Base-by-base conservation (phyloP, 2,888 invertebrate genomes). In the Nineta flava region DNA sequence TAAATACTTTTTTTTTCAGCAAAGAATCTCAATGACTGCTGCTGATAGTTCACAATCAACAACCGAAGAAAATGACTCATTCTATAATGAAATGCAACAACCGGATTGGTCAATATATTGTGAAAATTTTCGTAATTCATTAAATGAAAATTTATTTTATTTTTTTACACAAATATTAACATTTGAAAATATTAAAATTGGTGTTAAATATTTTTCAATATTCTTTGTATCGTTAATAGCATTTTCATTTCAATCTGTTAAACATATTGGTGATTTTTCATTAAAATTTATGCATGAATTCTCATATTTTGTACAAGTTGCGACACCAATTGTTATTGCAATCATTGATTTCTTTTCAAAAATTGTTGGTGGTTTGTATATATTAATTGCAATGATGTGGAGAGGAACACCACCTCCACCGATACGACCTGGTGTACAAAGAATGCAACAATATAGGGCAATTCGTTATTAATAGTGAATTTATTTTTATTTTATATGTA, bases 301-400 rank as follows among this genome's bases (percentile, higher is more conserved):
- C 12, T 60, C 62, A 9, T 21, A 56, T 50, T 53, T 66, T 44
- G 54, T 66, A 13, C 56, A 55, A 3, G 59, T 58, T 6, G 50
- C 58, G 4, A 65, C 64, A 9, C 67, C 68, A n/a, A 31, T 48
- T 15, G 12, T 42, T 41, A 13, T 48, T 3, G 48, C 17, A 13
- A 26, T 74, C 15, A 64, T 81, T 51, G 77, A 79, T 57, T 69
- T 77, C 52, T 59, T 75, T 5, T 71, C 72, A 57, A 79, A 76
- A 63, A 70, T 75, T 56, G 65, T 80, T 54, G 79, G 77, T 45
- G 81, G 77, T 0, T 71, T 80, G 59, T 80, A 75, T 58, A 73
- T 78, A 52, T 63, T 81, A 48, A 53, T 81, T 45, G 74, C 77
- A 17, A 75, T 77, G 74, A 63, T 81, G 32, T 79, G 77, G 65